Percentiles rank a stretch among this genome's conserved stretches.
phyloP scores from a whole-genome alignment of 2,888 invertebrate genomes.

The Blomia tropicalis region DNA sequence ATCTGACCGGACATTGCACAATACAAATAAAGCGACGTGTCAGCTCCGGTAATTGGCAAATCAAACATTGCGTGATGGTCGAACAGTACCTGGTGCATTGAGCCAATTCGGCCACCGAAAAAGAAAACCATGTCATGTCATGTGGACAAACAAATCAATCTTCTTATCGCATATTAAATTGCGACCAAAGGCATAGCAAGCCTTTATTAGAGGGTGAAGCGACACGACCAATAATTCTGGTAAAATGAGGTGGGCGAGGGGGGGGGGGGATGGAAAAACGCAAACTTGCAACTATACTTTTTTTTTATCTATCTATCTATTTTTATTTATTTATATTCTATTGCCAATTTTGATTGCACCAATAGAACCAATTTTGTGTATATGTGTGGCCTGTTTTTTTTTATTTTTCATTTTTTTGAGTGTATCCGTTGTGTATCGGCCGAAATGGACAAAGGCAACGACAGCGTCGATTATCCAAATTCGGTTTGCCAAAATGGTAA shows the following conservation, averaged over 20 bases:
- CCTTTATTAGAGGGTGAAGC: background rate
- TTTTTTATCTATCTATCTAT: too few relatives aligned
- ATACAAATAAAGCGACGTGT: background rate
- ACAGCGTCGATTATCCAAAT: constrained; percentile 3
- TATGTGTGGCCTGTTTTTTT: too few relatives aligned
- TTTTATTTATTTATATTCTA: background rate
- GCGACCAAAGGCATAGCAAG: constrained; percentile 8
- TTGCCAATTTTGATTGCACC: constrained; percentile 10
- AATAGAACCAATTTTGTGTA: constrained; percentile 2
- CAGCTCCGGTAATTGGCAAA: background rate
- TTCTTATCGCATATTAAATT: constrained; percentile 3
- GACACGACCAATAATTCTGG: constrained; percentile 8
- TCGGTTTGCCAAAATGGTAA: background rate
- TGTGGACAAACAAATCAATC: constrained; percentile 7
- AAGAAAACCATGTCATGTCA: background rate
- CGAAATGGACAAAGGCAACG: too few relatives aligned
- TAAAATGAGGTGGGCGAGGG: too few relatives aligned
- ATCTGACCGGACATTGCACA: background rate
- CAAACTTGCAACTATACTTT: background rate
- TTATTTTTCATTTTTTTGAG: too few relatives aligned
- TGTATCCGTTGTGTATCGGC: too few relatives aligned
- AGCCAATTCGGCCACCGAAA: background rate
- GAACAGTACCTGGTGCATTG: too few relatives aligned
- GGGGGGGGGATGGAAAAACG: too few relatives aligned
- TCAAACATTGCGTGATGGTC: constrained; percentile 5